These are phyloP conservation scores for Phaethornis superciliosus DNA, from an alignment of 2,113 vertebrate species.

Conservation along the genomic window DNA sequence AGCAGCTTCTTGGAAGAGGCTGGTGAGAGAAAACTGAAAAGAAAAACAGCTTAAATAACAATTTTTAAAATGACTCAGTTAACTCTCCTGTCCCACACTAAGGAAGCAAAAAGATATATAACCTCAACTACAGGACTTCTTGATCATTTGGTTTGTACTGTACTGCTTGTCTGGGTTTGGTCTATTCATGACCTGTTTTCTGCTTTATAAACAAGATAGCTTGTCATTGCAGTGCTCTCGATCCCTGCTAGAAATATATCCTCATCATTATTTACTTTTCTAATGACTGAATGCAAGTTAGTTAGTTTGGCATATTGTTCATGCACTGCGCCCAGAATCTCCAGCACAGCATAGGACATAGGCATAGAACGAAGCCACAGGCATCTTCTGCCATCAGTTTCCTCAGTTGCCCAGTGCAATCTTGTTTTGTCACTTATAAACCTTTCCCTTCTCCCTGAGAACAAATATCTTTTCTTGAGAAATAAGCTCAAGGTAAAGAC, in stretches of 20 bases:
- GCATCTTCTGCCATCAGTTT: background rate
- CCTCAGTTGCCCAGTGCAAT: background rate
- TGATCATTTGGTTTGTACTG: background rate
- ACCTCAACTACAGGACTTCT: background rate
- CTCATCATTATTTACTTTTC: background rate
- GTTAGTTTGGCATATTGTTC: background rate
- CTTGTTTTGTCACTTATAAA: background rate
- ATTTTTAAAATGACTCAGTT: background rate
- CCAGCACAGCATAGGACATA: background rate
- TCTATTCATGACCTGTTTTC: background rate
- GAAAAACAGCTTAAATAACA: background rate
- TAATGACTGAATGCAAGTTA: background rate
- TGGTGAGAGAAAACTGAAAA: conserved; percentile 19
- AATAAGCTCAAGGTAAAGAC: background rate
- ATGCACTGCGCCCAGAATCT: background rate
- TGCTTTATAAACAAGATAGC: background rate
- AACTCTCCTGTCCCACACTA: background rate
- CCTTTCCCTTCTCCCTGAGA: background rate
- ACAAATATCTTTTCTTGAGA: background rate
- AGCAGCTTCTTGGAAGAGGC: conserved; percentile 27
- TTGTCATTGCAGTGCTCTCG: background rate
- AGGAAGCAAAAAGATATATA: background rate
- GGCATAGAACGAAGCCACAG: background rate
- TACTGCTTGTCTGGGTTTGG: background rate
- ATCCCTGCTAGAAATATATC: background rate